A percentile compares a stretch with the other conserved stretches of the same genome.
These are phyloP conservation scores for Gambusia affinis DNA, from an alignment of 2,113 vertebrate genomes.

Conservation along the genomic window DNA sequence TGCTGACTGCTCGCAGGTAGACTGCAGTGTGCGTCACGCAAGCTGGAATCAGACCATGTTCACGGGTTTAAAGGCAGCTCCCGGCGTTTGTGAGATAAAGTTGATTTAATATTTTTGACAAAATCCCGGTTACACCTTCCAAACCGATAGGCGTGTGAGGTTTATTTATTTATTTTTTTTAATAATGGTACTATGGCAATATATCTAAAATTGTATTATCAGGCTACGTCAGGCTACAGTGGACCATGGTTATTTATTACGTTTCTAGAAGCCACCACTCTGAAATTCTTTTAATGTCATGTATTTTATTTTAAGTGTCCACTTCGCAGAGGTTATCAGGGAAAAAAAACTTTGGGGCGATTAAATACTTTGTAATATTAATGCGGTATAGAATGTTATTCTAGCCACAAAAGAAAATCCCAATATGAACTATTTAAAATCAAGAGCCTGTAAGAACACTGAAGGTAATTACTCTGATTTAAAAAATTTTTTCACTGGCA, in stretches of 20 bases:
- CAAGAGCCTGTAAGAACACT: not conserved
- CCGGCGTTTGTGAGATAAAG: slow-evolving; percentile 10
- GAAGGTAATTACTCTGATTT: not conserved
- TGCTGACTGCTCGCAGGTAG: slow-evolving; percentile 62
- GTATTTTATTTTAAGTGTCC: not conserved
- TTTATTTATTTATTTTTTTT: not conserved
- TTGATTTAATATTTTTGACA: not conserved
- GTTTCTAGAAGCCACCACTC: not conserved
- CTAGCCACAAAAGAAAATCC: not conserved
- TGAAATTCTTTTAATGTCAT: not conserved
- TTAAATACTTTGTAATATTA: not conserved
- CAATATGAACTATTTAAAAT: not conserved
- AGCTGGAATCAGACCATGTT: slow-evolving; percentile 49
- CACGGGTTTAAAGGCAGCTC: slow-evolving; percentile 51
- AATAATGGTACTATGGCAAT: not conserved
- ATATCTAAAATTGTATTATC: not conserved
- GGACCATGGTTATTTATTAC: not conserved
- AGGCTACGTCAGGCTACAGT: not conserved
- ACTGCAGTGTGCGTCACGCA: slow-evolving; percentile 29
- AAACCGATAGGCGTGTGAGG: not conserved
- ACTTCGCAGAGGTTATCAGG: not conserved
- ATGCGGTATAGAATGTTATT: not conserved
- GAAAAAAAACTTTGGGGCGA: not conserved
- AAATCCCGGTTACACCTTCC: not conserved
- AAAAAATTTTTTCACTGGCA: not conserved